A percentile compares a stretch with the other conserved stretches of the same genome.
These are phyloP conservation scores for Gonatopus flavifemur DNA, from an alignment of 1,140 invertebrate genomes.

Conservation along the genomic window DNA sequence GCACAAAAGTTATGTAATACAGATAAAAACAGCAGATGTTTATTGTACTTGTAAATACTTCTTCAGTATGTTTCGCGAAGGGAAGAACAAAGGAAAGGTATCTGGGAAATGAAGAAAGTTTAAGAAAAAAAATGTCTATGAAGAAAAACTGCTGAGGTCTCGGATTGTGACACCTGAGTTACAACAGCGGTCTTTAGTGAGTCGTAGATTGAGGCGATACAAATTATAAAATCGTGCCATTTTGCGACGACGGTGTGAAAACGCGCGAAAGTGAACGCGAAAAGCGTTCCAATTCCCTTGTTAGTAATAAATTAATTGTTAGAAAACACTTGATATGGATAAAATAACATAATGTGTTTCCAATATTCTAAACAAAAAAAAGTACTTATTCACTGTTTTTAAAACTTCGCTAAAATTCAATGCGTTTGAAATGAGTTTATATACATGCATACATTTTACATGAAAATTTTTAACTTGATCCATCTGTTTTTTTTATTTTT, in stretches of 20 bases:
- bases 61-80: conserved; percentile 23
- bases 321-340: conserved; percentile 49
- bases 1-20: conserved; percentile 49
- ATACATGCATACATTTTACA: conserved; percentile 25
- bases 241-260: conserved; percentile 49
- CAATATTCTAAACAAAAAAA: conserved; percentile 54
- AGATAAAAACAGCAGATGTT: conserved; percentile 31
- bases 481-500: conserved; percentile 22
- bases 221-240: conserved; percentile 49
- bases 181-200: conserved; percentile 30
- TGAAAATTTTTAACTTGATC: conserved; percentile 25
- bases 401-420: conserved; percentile 50
- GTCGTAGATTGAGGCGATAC: conserved; percentile 35
- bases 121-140: conserved; percentile 27
- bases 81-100: conserved; percentile 19
- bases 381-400: conserved; percentile 59
- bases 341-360: conserved; percentile 55
- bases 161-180: too few species aligned
- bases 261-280: conserved; percentile 41
- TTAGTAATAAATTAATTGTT: conserved; percentile 50
- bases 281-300: conserved; percentile 47
- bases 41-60: conserved; percentile 38
- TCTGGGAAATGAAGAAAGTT: conserved; percentile 28
- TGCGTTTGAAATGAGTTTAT: conserved; percentile 19
- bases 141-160: conserved; percentile 29